A percentile compares a stretch with the other conserved stretches of the same genome.
These are phyloP conservation scores for Ctenosaura bakeri DNA, from an alignment of 2,797 vertebrate genomes.

Conservation along the genomic window DNA sequence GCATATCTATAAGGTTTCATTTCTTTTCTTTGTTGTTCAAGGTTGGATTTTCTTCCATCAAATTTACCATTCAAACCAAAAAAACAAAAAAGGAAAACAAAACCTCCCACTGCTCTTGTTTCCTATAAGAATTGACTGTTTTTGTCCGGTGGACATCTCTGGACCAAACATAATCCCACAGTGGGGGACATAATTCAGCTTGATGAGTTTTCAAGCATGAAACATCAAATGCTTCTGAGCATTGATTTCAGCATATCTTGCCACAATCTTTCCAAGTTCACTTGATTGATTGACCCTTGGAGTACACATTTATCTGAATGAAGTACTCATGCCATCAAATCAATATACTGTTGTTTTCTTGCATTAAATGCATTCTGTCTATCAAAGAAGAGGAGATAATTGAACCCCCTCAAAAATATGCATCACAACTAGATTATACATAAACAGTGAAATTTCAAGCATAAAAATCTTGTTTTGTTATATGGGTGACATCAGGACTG, in stretches of 20 bases:
- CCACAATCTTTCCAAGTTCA: conserved; percentile 63
- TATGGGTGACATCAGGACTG: not conserved
- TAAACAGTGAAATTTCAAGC: conserved; percentile 16
- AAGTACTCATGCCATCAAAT: conserved; percentile 37
- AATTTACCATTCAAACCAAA: conserved; percentile 36
- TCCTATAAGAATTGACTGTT: conserved; percentile 42
- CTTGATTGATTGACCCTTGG: conserved; percentile 58
- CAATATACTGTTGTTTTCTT: conserved; percentile 46
- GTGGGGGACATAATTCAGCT: conserved; percentile 26
- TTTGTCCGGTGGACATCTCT: conserved; percentile 43
- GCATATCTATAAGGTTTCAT: not conserved
- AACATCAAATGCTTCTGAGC: conserved; percentile 59
- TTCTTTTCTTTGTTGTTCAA: not conserved
- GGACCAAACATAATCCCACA: conserved; percentile 28
- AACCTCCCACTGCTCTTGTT: not conserved
- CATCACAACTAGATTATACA: conserved; percentile 12
- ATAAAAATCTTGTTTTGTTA: conserved; percentile 1
- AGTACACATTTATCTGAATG: conserved; percentile 58
- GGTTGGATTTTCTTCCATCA: not conserved
- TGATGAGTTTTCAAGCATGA: conserved; percentile 62
- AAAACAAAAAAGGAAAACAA: not conserved
- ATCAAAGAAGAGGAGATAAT: not conserved
- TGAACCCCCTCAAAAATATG: conserved; percentile 46
- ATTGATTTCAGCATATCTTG: conserved; percentile 64
- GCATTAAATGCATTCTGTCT: conserved; percentile 52